These are phyloP conservation scores for Aurelia sp. DNA, from an alignment of 30 jellyfish, hydroid and myxozoan genomes.

Conservation along the genomic window DNA sequence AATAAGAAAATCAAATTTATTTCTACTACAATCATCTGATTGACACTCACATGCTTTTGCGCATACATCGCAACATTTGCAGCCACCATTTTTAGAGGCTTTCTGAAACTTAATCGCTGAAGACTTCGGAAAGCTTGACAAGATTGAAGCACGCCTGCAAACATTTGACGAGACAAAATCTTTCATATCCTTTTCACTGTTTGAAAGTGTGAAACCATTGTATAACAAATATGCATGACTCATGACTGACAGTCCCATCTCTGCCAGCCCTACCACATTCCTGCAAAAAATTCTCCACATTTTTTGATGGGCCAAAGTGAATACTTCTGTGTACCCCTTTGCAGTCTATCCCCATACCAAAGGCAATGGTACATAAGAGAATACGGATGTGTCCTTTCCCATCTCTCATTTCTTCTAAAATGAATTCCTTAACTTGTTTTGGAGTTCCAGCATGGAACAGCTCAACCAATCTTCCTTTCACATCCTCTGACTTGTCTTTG, in stretches of 20 bases:
- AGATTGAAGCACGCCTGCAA: background rate
- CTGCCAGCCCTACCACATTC: slow-evolving; percentile 45
- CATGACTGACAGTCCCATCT: background rate
- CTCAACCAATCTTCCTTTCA: slow-evolving; percentile 12
- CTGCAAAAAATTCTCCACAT: background rate
- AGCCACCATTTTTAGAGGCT: background rate
- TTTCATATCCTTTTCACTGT: background rate
- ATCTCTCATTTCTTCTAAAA: slow-evolving; percentile 17
- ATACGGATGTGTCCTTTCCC: slow-evolving; percentile 4
- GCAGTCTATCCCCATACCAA: slow-evolving; percentile 47
- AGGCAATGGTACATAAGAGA: slow-evolving; percentile 34
- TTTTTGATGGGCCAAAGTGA: slow-evolving; percentile 40
- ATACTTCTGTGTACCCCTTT: slow-evolving; percentile 3
- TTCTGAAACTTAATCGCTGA: background rate
- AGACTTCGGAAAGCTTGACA: background rate
- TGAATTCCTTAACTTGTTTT: slow-evolving; percentile 5
- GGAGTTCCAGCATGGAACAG: slow-evolving; percentile 58
- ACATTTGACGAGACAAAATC: background rate
- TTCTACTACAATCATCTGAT: background rate
- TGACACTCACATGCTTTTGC: background rate
- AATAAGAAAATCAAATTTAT: too few species aligned
- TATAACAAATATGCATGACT: background rate
- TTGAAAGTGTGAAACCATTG: background rate
- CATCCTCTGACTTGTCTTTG: slow-evolving; percentile 16
- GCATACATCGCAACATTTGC: slow-evolving; percentile 16